Evolutionary conservation across 2,888 invertebrate species (phyloP), one percentile per base, ranked within the genome.

Genomic region (Cremastinae sp.): DNA sequence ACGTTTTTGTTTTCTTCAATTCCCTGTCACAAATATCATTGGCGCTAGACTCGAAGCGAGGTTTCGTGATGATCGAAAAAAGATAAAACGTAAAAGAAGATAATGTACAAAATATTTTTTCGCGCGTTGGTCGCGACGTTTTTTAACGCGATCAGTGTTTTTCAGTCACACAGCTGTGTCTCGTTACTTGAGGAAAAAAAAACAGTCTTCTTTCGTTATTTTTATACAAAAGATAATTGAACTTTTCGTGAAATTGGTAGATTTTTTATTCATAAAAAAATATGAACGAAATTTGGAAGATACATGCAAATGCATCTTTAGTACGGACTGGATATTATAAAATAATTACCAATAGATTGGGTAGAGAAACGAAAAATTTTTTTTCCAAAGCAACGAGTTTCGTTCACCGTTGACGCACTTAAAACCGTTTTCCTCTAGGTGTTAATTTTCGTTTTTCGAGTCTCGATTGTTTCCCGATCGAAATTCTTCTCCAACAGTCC

Each of bases 51-150:
- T 10, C 20, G 38, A 38, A 16, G 34, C 69, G 69, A 69, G 14
- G 47, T 56, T 69, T 59, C 64, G 72, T 76, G 75, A 72, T 68
- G 68, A 72, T 62, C 58, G 47, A 72, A 47, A 53, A 41, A 56
- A 36, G 28, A 41, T 9, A 49, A 45, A 73, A 14, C 20, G 43
- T 51, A 61, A 14, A 20, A 65, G 38, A 61, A 59, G 0, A 53
- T 34, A 9, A 49, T 41, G 34, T 36, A 38, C 54, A 47, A 22
- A 72, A 18, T n/a, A 9, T 56, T 58, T 49, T 34, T 56, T 36
- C 49, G 14, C n/a, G 14, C 51, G 53, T 36, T 53, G 38, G 14
- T 45, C 62, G 36, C 41, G 16, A 20, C 49, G 43, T 38, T 56
- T 22, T 9, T 8, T 53, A n/a, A 36, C 45, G 18, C 43, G 18